These are phyloP conservation scores for Euproctis similis DNA, from an alignment of 2,888 invertebrate species.

Conservation along the genomic window DNA sequence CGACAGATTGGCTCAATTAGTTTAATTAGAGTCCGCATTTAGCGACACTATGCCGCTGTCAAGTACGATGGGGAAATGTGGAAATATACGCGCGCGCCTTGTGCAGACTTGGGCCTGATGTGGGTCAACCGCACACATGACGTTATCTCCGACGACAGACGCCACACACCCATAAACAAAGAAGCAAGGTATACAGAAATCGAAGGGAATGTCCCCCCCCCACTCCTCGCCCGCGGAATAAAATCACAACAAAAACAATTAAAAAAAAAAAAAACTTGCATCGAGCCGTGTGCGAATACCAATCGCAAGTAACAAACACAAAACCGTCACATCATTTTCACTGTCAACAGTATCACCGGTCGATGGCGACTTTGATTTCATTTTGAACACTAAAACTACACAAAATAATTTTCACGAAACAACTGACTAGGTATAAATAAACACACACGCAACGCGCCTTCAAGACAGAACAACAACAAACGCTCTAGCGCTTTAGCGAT, in stretches of 20 bases:
- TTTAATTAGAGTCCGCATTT: conserved; percentile 24
- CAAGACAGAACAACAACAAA: too few species aligned
- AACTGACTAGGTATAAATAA: too few species aligned
- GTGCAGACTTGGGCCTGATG: conserved; percentile 32
- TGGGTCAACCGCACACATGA: conserved; percentile 42
- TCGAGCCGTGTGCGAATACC: conserved; percentile 23
- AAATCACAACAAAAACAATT: too few species aligned
- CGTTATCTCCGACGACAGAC: conserved; percentile 29
- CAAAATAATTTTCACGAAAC: conserved; percentile 37
- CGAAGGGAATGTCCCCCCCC: conserved; percentile 23
- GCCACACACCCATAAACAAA: conserved; percentile 29
- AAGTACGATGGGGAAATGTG: conserved; percentile 34
- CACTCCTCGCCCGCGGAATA: too few species aligned
- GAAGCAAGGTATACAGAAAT: conserved; percentile 19
- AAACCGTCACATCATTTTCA: conserved; percentile 47
- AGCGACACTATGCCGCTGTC: conserved; percentile 22
- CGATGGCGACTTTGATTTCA: conserved; percentile 48
- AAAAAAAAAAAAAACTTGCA: conserved; percentile 23
- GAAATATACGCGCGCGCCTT: conserved; percentile 37
- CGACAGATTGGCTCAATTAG: too few species aligned
- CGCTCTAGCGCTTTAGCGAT: too few species aligned
- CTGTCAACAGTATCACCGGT: conserved; percentile 25
- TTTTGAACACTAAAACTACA: conserved; percentile 48
- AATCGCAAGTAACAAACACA: conserved; percentile 53
- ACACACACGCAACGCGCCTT: too few species aligned